Evolutionary conservation across 2,113 vertebrate genomes (phyloP).

Genomic region (Geococcyx californianus): DNA sequence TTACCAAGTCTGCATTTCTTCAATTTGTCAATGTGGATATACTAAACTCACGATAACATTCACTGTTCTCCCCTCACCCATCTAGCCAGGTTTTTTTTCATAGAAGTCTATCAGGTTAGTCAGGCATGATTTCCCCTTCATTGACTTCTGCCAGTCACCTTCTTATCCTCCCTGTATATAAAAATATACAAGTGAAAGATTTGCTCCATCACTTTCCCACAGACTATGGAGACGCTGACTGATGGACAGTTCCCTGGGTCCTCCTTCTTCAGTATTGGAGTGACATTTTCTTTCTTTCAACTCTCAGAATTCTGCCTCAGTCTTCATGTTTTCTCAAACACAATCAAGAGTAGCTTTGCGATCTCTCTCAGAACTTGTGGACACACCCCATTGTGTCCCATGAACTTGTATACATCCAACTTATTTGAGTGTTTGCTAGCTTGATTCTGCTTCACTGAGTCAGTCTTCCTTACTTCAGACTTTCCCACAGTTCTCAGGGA

Average conservation of each 20-base stretch:
- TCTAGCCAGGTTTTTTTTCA: neutral
- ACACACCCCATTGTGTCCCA: neutral
- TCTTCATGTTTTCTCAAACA: neutral
- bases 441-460: neutral
- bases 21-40: neutral
- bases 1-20: neutral
- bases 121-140: neutral
- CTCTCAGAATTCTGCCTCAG: neutral
- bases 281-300: neutral
- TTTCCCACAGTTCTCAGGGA: neutral
- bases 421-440: neutral
- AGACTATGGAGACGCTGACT: neutral
- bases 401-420: neutral
- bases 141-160: neutral
- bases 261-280: neutral
- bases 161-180: neutral
- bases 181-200: neutral
- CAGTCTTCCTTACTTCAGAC: neutral
- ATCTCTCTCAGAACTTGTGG: neutral
- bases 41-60: neutral
- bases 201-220: neutral
- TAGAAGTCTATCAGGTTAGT: neutral
- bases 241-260: neutral
- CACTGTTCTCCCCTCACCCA: neutral
- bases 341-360: neutral